Base-by-base conservation (phyloP, 2,113 vertebrate species). In the Stictonetta naevosa region DNA sequence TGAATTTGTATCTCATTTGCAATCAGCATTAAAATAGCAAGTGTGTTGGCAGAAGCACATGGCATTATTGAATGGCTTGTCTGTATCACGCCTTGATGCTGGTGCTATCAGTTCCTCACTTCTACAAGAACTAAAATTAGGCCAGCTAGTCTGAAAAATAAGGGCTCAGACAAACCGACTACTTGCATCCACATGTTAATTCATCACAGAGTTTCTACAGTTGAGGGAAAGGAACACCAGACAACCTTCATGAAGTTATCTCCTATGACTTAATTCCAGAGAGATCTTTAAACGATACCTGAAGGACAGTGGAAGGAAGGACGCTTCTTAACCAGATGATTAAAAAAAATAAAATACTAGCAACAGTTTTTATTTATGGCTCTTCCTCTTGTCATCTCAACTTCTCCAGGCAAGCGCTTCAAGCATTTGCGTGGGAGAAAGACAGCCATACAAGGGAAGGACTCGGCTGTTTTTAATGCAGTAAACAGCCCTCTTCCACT, bases 11-110 rank as follows among this genome's bases (percentile, higher is more conserved):
- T 55, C 50, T 93, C 58, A 85, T 77, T 87, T 89, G 44, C 77
- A 88, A 87, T 69, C 62, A 89, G 50, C 58, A 83, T 69, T 87
- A 92, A 96, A 96, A 94, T 87, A 96, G 83, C 81, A 96, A 96
- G 56, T 20, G 40, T 94, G 80, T 79, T 94, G 88, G 77, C 91
- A 96, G 88, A 79, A 94, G 58, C 75, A 82, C 4, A 7, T 66
- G 44, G 59, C 88, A 67, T 73, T 91, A 86, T 13, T 94, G 62
- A 96, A 92, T 76, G 67, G 50, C 36, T 85, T 63, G 85, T 92
- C 88, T 94, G 31, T 75, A 64, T 75, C 73, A 72, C 0, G 66
- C 71, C 55, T 94, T 87, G 66, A 89, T 93, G 58, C 22, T 87
- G 38, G 56, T 88, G 76, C 90, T 96, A 93, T 62, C 92, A 95